Evolutionary conservation across 35 echinoderm and acorn worm genomes (phyloP).

Genomic region (Heliocidaris erythrogramma): DNA sequence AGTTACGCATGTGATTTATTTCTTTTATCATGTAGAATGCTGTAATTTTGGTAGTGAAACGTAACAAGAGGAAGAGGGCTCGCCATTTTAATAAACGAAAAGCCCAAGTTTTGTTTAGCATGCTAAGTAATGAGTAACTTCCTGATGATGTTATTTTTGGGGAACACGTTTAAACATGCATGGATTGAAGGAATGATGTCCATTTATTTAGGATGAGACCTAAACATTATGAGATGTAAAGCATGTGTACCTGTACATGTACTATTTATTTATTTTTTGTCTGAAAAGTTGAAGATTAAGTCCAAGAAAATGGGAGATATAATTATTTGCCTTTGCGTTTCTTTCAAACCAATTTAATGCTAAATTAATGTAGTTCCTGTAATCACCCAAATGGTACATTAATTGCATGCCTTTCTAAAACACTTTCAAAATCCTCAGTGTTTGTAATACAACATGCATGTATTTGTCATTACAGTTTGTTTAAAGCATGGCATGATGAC

Average conservation of each 20-base stretch:
- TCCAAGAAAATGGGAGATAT: neutral
- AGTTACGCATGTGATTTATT: neutral
- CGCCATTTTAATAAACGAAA: neutral
- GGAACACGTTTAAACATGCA: neutral
- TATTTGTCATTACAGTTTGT: neutral
- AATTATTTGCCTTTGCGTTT: neutral
- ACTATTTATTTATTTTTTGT: neutral
- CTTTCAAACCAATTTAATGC: no score
- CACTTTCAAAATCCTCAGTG: no score
- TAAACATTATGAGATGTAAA: neutral
- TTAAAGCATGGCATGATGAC: neutral
- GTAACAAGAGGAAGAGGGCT: neutral
- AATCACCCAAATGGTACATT: no score
- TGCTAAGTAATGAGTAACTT: neutral
- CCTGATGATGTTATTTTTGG: neutral
- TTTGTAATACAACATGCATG: no score
- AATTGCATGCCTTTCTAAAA: no score
- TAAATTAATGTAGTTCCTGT: no score
- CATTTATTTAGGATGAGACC: neutral
- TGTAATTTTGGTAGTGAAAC: neutral
- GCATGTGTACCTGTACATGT: neutral
- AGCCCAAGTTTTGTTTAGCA: neutral
- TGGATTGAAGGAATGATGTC: neutral
- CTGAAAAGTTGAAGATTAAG: neutral
- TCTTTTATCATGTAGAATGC: neutral